Percentiles rank a stretch among this genome's conserved stretches.
Evolutionary conservation across 1,140 invertebrate genomes (phyloP).

Genomic region (Papilio machaon): DNA sequence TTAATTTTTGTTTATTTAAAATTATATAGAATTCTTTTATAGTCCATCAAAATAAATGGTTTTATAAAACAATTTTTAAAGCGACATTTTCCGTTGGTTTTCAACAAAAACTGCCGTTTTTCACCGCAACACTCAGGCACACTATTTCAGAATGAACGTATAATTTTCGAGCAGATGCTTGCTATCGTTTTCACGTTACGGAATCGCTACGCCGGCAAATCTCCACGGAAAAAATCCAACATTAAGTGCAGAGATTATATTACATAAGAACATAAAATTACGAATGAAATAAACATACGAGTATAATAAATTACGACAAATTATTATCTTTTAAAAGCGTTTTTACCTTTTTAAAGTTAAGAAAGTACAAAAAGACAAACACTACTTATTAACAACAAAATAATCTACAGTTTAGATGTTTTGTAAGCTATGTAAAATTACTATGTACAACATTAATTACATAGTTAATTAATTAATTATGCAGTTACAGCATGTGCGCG

Average conservation of each 20-base stretch:
- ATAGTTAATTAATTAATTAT: slow-evolving; percentile 26
- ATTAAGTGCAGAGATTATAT: neutral
- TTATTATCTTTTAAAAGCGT: too few relatives aligned
- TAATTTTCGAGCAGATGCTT: slow-evolving; percentile 22
- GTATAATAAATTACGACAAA: neutral
- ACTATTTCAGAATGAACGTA: slow-evolving; percentile 23
- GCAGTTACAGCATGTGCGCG: slow-evolving; percentile 10
- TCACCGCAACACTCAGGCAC: slow-evolving; percentile 17
- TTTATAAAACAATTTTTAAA: slow-evolving; percentile 13
- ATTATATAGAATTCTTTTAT: neutral
- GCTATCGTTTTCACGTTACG: slow-evolving; percentile 14
- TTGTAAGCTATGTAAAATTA: neutral
- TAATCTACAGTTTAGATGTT: neutral
- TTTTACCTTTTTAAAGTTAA: too few relatives aligned
- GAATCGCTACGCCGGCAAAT: slow-evolving; percentile 5
- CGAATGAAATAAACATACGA: neutral
- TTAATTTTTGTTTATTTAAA: too few relatives aligned
- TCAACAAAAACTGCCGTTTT: slow-evolving; percentile 9
- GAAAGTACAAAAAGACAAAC: too few relatives aligned
- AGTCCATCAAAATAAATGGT: neutral
- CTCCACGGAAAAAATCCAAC: neutral
- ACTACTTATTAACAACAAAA: neutral
- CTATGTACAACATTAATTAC: neutral
- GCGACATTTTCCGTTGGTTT: slow-evolving; percentile 1
- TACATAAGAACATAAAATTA: neutral